A percentile compares a stretch with the other conserved stretches of the same genome.
Evolutionary conservation across 2,888 invertebrate species (phyloP).

Genomic region (Chrysotoxum bicinctum): DNA sequence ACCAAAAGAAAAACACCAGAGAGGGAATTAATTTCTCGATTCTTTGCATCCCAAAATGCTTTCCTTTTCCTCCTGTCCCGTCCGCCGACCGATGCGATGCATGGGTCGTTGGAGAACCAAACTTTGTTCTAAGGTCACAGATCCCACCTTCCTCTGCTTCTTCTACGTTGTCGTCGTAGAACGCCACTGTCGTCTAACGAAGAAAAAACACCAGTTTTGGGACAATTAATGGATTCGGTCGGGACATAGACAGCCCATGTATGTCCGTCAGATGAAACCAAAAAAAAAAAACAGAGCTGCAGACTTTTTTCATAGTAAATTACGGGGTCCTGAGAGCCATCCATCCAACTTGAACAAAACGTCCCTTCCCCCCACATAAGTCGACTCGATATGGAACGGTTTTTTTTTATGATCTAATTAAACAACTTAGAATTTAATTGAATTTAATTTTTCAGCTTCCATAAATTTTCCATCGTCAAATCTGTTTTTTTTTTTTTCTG

Average conservation of each 20-base stretch:
- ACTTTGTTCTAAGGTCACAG: constrained; percentile 17
- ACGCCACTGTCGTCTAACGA: background rate
- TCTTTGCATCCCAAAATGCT: constrained; percentile 28
- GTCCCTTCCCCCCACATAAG: constrained; percentile 15
- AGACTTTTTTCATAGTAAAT: constrained; percentile 23
- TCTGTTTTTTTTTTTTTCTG: constrained; percentile 12
- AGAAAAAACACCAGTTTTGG: constrained; percentile 3
- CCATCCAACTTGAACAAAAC: background rate
- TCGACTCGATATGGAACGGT: background rate
- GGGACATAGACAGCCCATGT: constrained; percentile 21
- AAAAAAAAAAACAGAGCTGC: constrained; percentile 21
- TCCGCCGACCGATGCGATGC: background rate
- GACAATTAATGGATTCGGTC: constrained; percentile 27
- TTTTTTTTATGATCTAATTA: constrained; percentile 58
- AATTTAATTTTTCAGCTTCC: constrained; percentile 60
- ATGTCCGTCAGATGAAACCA: constrained; percentile 28
- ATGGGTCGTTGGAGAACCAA: constrained; percentile 4
- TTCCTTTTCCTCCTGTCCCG: background rate
- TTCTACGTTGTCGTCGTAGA: background rate
- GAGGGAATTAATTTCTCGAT: constrained; percentile 62
- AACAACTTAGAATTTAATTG: constrained; percentile 61
- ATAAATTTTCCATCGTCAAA: constrained; percentile 57
- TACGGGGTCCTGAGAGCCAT: background rate
- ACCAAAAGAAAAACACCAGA: constrained; percentile 56
- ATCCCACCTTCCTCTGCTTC: constrained; percentile 10